Evolutionary conservation across 2,888 invertebrate species (phyloP), one percentile per base, ranked within the genome.

Genomic region (Trichacis sp.): DNA sequence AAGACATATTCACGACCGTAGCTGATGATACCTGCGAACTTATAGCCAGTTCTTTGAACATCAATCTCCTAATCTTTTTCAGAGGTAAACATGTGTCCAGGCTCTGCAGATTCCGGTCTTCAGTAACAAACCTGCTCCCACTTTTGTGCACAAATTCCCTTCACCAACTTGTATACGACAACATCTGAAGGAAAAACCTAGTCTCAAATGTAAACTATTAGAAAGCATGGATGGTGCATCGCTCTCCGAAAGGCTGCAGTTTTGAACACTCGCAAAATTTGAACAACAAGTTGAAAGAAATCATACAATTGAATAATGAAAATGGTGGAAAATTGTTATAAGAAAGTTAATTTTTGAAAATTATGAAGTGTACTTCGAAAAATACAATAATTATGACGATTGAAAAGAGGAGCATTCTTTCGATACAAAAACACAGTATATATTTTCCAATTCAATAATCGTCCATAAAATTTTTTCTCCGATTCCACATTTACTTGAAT

Each of bases 1-100:
- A 93, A 65, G 92, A 95, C 75, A 97, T 99, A 77, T 99, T 99
- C 84, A 96, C 96, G 43, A 98, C 98, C 1, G 98, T 97, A 1
- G 89, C 92, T 0, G 95, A 97, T 82, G 98, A 98, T 87, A 87
- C 98, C 30, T 85, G 98, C 20, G 90, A 92, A 67, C 86, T 99
- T 51, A 86, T 98, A 59, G 90, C 91, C 40, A 89, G 88, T 54
- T 85, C 97, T 55, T 86, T 98, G 8, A 88, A 91, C 9, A 86
- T 97, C n/a, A n/a, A n/a, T n/a, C n/a, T n/a, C n/a, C n/a, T 64
- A 93, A 95, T 86, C 98, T 98, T 0, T 86, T 92, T 3, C 89
- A 89, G 69, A 88, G 98, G 54, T 92, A 92, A 74, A 91, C 91
- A 42, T 94, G 96, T 78, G 90, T 92, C 17, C 90, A 94, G 82